phyloP scores from a whole-genome alignment of 2,113 vertebrate species.

The Aldabrachelys gigantea region DNA sequence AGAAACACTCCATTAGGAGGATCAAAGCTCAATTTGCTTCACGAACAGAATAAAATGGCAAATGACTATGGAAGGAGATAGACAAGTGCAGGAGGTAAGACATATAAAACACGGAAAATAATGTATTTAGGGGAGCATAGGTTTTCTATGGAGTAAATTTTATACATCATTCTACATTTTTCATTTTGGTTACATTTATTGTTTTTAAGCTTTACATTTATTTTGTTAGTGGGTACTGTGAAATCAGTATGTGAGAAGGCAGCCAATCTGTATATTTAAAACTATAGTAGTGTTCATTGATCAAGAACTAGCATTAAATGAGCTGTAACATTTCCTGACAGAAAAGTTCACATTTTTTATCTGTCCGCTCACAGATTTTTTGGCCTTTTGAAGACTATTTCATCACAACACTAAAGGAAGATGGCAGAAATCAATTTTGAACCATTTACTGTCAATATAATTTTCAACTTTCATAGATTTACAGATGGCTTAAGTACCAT shows the following conservation, averaged over 20 bases:
- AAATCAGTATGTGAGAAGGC: neutral
- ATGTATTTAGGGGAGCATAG: neutral
- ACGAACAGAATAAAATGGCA: neutral
- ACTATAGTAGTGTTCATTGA: neutral
- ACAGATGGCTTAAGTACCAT: constrained; percentile 24
- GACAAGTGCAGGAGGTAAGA: neutral
- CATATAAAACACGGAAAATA: neutral
- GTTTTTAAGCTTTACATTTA: neutral
- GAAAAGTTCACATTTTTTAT: neutral
- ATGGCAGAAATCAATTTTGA: constrained; percentile 50
- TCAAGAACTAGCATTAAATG: neutral
- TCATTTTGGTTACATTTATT: neutral
- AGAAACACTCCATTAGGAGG: neutral
- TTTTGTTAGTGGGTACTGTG: neutral
- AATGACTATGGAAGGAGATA: neutral
- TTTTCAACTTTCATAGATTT: constrained; percentile 44
- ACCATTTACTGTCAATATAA: constrained; percentile 38
- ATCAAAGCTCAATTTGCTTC: neutral
- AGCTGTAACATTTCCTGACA: neutral
- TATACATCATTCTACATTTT: neutral
- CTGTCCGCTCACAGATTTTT: neutral
- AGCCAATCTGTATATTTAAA: neutral
- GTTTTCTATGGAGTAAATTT: neutral
- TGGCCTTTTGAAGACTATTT: neutral
- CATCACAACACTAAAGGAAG: neutral